These are phyloP conservation scores for Lophura nycthemera DNA, from an alignment of 2,113 vertebrate genomes.

Conservation along the genomic window DNA sequence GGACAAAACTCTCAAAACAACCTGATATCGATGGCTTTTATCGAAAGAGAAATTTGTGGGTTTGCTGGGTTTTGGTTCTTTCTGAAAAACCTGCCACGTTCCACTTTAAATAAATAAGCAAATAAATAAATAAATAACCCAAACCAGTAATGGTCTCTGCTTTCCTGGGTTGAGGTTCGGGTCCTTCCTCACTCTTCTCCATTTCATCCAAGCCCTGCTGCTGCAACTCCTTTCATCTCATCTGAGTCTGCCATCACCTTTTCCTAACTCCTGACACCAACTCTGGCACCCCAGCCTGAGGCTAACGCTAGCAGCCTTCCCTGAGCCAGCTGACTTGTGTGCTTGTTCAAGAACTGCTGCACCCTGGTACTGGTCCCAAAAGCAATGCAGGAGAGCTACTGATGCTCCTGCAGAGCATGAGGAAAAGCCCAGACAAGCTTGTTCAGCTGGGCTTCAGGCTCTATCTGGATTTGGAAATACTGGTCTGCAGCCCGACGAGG, in stretches of 20 bases:
- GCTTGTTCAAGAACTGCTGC: not conserved
- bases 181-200: not conserved
- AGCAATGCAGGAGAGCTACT: not conserved
- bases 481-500: not conserved
- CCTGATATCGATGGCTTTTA: not conserved
- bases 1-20: not conserved
- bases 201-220: not conserved
- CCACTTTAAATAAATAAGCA: not conserved
- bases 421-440: not conserved
- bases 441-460: not conserved
- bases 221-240: not conserved
- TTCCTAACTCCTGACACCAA: not conserved
- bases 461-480: not conserved
- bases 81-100: not conserved
- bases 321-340: not conserved
- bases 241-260: not conserved
- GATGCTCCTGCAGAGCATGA: not conserved
- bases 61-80: not conserved
- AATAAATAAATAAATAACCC: too few relatives aligned
- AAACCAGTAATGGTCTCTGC: not conserved
- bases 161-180: not conserved
- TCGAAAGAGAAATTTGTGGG: not conserved
- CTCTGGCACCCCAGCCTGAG: not conserved
- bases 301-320: not conserved
- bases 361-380: not conserved